phyloP scores from a whole-genome alignment of 2,888 invertebrate genomes.

The Agonopterix subpropinquella region DNA sequence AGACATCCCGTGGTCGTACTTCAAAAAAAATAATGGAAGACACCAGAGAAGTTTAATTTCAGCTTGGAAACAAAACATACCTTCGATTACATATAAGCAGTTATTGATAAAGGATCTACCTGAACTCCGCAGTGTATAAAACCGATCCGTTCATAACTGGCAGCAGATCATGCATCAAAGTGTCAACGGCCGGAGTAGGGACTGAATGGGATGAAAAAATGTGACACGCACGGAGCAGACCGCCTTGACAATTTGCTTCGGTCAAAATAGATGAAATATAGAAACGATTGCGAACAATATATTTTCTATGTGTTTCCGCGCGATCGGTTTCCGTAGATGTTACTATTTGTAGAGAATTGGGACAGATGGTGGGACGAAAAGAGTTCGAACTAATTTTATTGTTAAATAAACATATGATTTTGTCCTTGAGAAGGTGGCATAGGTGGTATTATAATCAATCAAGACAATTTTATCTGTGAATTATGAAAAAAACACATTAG shows the following conservation, averaged over 20 bases:
- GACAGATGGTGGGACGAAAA: too few species aligned
- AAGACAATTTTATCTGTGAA: too few species aligned
- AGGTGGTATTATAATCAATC: too few species aligned
- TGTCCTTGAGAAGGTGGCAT: too few species aligned
- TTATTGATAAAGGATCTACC: slow-evolving; percentile 13
- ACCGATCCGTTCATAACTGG: slow-evolving; percentile 23
- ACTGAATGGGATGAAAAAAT: slow-evolving; percentile 32
- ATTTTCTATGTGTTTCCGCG: slow-evolving; percentile 31
- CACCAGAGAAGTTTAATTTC: too few species aligned
- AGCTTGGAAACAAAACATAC: too few species aligned
- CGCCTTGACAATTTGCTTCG: slow-evolving; percentile 55
- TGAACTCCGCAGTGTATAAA: slow-evolving; percentile 16
- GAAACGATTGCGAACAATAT: slow-evolving; percentile 35
- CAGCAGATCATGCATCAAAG: slow-evolving; percentile 52
- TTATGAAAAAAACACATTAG: too few species aligned
- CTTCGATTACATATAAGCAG: background rate
- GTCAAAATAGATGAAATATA: slow-evolving; percentile 37
- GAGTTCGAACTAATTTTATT: too few species aligned
- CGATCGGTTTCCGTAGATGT: slow-evolving; percentile 19
- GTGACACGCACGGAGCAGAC: slow-evolving; percentile 18
- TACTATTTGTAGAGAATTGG: background rate
- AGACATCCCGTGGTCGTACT: too few species aligned
- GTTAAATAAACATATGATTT: too few species aligned
- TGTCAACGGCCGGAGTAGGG: slow-evolving; percentile 49
- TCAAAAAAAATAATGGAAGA: too few species aligned